A percentile compares a stretch with the other conserved stretches of the same genome.
These are phyloP conservation scores for Macropis europaea DNA, from an alignment of 2,888 invertebrate species.

Conservation along the genomic window DNA sequence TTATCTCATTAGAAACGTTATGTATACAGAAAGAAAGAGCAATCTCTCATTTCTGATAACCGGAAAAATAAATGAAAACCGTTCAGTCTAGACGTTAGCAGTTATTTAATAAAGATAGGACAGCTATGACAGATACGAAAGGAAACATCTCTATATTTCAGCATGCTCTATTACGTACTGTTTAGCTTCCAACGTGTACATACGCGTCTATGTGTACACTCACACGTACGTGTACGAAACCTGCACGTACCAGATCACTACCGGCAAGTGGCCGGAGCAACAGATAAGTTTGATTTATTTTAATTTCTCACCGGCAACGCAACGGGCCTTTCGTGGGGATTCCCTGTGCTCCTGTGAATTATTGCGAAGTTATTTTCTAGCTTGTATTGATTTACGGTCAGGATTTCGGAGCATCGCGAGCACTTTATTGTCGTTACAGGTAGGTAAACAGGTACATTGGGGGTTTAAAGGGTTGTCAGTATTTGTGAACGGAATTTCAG, in stretches of 20 bases:
- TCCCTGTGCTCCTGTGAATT: slow-evolving; percentile 62
- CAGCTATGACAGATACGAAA: slow-evolving; percentile 58
- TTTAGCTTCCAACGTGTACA: slow-evolving; percentile 57
- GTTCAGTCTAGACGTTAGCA: background rate
- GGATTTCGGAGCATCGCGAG: slow-evolving; percentile 64
- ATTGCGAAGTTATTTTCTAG: slow-evolving; percentile 73
- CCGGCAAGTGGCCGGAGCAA: slow-evolving; percentile 71
- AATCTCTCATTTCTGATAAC: background rate
- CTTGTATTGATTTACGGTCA: slow-evolving; percentile 72
- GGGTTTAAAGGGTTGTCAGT: slow-evolving; percentile 59
- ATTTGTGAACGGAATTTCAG: background rate
- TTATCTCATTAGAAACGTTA: no score
- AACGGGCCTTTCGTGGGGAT: slow-evolving; percentile 52
- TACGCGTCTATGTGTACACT: background rate
- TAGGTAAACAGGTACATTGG: slow-evolving; percentile 62
- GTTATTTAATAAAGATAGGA: slow-evolving; percentile 54
- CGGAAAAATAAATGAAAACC: background rate
- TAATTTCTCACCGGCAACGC: slow-evolving; percentile 71
- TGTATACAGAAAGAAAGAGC: no score
- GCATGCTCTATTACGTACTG: slow-evolving; percentile 60
- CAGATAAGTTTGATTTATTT: slow-evolving; percentile 79
- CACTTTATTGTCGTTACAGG: slow-evolving; percentile 70
- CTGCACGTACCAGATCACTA: slow-evolving; percentile 69
- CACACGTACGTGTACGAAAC: background rate
- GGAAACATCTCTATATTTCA: slow-evolving; percentile 57